Conservation (phyloP, 1,140 invertebrate species). For the Amyelois transitella region DNA sequence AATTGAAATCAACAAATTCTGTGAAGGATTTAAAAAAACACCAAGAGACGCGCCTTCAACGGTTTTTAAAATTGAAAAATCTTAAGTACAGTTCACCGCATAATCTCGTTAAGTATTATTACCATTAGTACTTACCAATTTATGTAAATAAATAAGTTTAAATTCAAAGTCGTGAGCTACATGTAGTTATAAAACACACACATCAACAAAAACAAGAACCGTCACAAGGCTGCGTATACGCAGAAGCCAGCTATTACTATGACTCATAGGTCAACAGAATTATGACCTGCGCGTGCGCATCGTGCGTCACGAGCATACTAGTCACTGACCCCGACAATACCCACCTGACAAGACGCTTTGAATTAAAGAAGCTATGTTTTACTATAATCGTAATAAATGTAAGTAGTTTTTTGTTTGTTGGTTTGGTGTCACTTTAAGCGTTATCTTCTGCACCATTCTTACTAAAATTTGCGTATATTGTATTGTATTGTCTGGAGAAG, state of each 20-base stretch:
- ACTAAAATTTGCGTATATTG: no score
- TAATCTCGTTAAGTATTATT: no score
- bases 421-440: not conserved
- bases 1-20: no score
- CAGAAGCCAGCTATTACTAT: not conserved
- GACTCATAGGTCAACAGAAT: conserved; percentile 5
- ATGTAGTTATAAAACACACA: not conserved
- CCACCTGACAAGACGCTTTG: no score
- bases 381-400: not conserved
- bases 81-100: no score
- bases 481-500: no score
- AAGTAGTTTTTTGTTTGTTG: not conserved
- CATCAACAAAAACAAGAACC: not conserved
- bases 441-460: not conserved
- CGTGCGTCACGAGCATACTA: not conserved
- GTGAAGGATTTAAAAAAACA: no score
- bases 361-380: no score
- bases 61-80: no score
- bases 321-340: not conserved
- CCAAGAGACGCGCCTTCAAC: no score
- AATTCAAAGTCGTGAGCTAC: not conserved
- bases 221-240: not conserved
- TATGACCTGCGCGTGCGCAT: conserved; percentile 1
- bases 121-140: no score
- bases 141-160: no score